A percentile compares a stretch with the other conserved stretches of the same genome.
Conservation (phyloP, 2,797 vertebrate species). For the Limosa lapponica region DNA sequence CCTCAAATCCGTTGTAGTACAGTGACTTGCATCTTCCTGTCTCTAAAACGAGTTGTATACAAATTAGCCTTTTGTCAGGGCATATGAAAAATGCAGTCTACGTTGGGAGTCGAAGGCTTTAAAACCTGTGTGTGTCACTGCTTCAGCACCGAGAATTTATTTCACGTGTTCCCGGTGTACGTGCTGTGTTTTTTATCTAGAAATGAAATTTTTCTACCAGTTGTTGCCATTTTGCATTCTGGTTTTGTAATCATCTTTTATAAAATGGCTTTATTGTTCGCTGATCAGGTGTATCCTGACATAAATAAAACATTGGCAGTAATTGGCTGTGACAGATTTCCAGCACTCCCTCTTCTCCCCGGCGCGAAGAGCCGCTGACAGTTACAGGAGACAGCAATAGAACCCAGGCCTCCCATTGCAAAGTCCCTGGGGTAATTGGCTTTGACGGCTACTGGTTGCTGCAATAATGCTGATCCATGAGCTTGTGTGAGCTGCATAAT, state of each 20-base stretch:
- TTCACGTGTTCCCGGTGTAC: neutral
- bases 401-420: conserved; percentile 5
- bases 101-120: neutral
- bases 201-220: neutral
- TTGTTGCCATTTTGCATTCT: conserved; percentile 54
- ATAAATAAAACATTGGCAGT: conserved; percentile 63
- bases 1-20: neutral
- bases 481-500: conserved; percentile 81
- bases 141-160: neutral
- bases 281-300: conserved; percentile 58
- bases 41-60: rapidly evolving
- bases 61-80: neutral
- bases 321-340: conserved; percentile 71
- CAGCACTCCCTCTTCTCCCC: conserved; percentile 11
- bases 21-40: neutral
- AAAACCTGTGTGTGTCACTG: neutral
- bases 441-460: conserved; percentile 79
- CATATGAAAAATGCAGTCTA: neutral
- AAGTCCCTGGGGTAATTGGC: conserved; percentile 81
- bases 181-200: neutral
- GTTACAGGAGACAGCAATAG: conserved; percentile 32
- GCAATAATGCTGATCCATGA: conserved; percentile 78
- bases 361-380: conserved; percentile 40
- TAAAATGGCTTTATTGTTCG: conserved; percentile 64
- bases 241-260: conserved; percentile 21